phyloP scores from a whole-genome alignment of 2,113 vertebrate species.

The Oryzias woworae region DNA sequence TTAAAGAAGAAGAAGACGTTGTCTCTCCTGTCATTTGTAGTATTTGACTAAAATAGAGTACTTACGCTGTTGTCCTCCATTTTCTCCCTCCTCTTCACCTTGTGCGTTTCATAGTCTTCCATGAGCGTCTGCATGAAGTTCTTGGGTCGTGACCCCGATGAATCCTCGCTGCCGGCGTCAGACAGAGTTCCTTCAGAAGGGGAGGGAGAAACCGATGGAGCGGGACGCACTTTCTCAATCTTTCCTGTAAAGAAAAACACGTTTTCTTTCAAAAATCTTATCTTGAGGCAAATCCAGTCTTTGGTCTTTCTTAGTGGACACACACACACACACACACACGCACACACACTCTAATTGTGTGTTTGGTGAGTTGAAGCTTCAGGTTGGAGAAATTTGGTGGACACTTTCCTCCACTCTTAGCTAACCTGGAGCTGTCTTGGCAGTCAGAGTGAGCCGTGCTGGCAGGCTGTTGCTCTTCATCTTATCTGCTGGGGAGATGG shows the following conservation, averaged over 20 bases:
- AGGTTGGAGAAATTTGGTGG: no score
- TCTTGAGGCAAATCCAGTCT: no score
- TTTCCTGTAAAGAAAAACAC: slow-evolving; percentile 80
- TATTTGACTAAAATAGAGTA: slow-evolving; percentile 29
- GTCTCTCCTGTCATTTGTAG: neutral
- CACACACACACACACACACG: no score
- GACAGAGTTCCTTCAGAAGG: slow-evolving; percentile 84
- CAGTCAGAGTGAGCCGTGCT: slow-evolving; percentile 75
- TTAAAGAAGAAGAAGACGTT: no score
- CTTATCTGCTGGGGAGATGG: slow-evolving; percentile 71
- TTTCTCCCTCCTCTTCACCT: slow-evolving; percentile 92
- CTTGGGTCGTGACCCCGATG: slow-evolving; percentile 85
- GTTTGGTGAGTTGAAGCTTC: no score
- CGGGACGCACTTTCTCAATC: slow-evolving; percentile 90
- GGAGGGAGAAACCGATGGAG: slow-evolving; percentile 85
- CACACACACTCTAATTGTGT: no score
- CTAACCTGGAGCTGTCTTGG: slow-evolving; percentile 89
- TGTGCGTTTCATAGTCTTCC: slow-evolving; percentile 97
- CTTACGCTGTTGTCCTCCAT: slow-evolving; percentile 95
- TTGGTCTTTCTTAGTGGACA: no score
- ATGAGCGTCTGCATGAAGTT: slow-evolving; percentile 97
- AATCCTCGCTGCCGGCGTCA: slow-evolving; percentile 83
- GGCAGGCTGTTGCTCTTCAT: slow-evolving; percentile 82
- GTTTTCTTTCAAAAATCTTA: no score
- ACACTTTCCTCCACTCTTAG: neutral